These are phyloP conservation scores for Neodiprion virginianus DNA, from an alignment of 1,140 invertebrate genomes.

Conservation along the genomic window DNA sequence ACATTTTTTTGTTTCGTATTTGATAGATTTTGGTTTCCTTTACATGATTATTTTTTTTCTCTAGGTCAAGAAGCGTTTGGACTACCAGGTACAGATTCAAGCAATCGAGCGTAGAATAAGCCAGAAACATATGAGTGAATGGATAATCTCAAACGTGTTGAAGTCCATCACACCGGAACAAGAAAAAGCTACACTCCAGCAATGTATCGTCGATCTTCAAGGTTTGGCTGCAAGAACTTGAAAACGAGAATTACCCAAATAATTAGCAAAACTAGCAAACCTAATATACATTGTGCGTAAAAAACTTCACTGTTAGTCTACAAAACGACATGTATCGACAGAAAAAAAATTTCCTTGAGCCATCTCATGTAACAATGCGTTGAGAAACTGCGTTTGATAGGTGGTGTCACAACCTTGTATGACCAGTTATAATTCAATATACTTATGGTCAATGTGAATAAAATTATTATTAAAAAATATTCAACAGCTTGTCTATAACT, in stretches of 20 bases:
- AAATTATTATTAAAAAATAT: no score
- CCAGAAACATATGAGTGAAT: constrained; percentile 94
- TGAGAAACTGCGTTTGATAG: no score
- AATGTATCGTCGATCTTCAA: constrained; percentile 89
- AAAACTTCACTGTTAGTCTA: background rate
- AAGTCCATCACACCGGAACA: constrained; percentile 91
- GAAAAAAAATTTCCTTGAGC: no score
- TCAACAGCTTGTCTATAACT: no score
- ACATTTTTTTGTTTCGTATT: constrained; percentile 7
- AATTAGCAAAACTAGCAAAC: background rate
- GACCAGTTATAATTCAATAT: no score
- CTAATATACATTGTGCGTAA: background rate
- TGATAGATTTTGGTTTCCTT: constrained; percentile 14
- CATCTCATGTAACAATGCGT: no score
- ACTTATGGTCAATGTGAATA: no score
- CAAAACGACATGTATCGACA: no score
- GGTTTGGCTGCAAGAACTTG: constrained; percentile 69
- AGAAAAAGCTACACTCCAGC: constrained; percentile 88
- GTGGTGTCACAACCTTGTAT: no score
- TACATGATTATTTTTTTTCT: constrained; percentile 31
- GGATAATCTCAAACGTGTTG: constrained; percentile 85
- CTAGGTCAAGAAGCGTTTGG: constrained; percentile 82
- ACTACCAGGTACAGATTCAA: constrained; percentile 89
- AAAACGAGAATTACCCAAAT: constrained; percentile 28
- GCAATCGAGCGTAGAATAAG: constrained; percentile 80